Evolutionary conservation across 2,113 vertebrate genomes (phyloP).

Genomic region (Scomber japonicus): DNA sequence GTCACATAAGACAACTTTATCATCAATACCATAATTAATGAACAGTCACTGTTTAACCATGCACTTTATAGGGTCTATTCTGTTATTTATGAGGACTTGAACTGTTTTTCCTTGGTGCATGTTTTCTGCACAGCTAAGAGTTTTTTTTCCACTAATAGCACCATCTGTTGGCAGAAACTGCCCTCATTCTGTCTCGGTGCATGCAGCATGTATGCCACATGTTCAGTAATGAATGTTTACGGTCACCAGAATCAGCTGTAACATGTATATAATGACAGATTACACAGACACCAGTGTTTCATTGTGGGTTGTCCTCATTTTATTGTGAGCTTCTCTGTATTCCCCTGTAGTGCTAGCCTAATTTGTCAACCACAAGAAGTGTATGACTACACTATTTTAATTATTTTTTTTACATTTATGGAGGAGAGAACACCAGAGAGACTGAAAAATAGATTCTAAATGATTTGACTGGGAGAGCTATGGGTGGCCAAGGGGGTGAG

Average conservation of each 20-base stretch:
- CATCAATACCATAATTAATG: slow-evolving; percentile 3
- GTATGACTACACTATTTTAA: slow-evolving; percentile 33
- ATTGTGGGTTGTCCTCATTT: slow-evolving; percentile 63
- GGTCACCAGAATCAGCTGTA: slow-evolving; percentile 30
- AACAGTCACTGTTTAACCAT: not conserved
- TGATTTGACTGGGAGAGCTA: slow-evolving; percentile 9
- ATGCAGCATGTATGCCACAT: slow-evolving; percentile 21
- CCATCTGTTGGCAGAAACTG: slow-evolving; percentile 70
- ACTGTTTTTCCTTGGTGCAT: slow-evolving; percentile 39
- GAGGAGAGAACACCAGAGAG: slow-evolving; percentile 32
- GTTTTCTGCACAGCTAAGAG: slow-evolving; percentile 44
- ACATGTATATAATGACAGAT: slow-evolving; percentile 38
- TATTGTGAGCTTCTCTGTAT: slow-evolving; percentile 37
- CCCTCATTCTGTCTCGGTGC: slow-evolving; percentile 61
- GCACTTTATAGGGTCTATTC: not conserved
- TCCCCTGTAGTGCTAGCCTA: slow-evolving; percentile 66
- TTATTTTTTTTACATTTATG: slow-evolving; percentile 52
- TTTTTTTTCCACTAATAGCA: slow-evolving; percentile 43
- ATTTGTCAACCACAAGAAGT: slow-evolving; percentile 60
- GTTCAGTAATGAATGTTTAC: slow-evolving; percentile 34
- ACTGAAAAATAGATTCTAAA: slow-evolving; percentile 28
- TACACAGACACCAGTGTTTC: slow-evolving; percentile 34
- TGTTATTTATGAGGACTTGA: slow-evolving; percentile 15
- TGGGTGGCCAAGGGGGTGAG: not conserved
- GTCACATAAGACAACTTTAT: not conserved